These are phyloP conservation scores for Aurelia sp. DNA, from an alignment of 30 jellyfish, hydroid and myxozoan species.

Conservation along the genomic window DNA sequence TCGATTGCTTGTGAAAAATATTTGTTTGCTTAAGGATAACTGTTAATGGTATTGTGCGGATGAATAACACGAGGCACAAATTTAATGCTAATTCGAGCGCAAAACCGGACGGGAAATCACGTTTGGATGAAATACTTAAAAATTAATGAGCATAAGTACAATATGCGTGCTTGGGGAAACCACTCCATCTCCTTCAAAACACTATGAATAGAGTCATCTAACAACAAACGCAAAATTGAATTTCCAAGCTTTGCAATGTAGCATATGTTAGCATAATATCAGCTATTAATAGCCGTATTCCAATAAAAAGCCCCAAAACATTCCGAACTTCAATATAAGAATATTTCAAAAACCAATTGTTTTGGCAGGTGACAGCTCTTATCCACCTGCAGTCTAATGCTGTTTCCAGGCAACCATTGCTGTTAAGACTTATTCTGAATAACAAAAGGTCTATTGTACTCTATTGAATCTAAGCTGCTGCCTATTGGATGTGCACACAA, in stretches of 20 bases:
- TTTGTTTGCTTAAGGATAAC: slow-evolving; percentile 1
- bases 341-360: not conserved
- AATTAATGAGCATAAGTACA: slow-evolving; percentile 24
- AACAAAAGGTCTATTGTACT: no score
- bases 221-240: no score
- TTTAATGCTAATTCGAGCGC: slow-evolving; percentile 3
- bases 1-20: not conserved
- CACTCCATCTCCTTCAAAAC: not conserved
- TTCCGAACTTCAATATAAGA: not conserved
- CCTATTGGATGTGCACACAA: no score
- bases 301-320: no score
- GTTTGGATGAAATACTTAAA: slow-evolving; percentile 34
- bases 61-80: slow-evolving; percentile 1
- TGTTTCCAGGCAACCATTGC: not conserved
- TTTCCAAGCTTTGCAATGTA: no score
- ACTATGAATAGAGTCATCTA: no score
- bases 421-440: no score
- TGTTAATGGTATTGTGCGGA: not conserved
- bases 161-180: not conserved
- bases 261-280: no score
- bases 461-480: no score
- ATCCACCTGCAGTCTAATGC: not conserved
- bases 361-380: not conserved
- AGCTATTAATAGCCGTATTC: no score
- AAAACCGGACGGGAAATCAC: slow-evolving; percentile 22